Base-by-base conservation (phyloP, 2,888 invertebrate genomes). In the Quadroppia sp. region DNA sequence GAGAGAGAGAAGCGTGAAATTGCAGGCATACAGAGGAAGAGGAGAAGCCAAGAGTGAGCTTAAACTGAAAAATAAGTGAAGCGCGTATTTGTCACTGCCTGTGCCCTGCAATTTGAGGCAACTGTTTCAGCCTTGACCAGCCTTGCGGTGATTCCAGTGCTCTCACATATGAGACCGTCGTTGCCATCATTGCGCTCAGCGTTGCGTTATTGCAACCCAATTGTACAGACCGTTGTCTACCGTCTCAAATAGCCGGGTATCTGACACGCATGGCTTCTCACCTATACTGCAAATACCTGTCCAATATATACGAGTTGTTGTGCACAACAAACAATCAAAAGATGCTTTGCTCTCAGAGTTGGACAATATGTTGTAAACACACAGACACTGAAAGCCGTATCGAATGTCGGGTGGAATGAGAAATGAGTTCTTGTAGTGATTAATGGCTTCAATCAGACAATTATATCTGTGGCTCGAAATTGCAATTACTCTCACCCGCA, bases 121-220 rank as follows among this genome's bases (percentile, higher is more conserved):
- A 64, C 64, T 64, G 64, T 64, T 64, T 64, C 71, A 71, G 42
- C 71, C 71, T 71, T 71, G 71, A 71, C 71, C 71, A 71, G 50
- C 71, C 71, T 71, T 71, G 71, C 71, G 71, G 71, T 42, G 71
- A 36, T 50, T 71, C n/a, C 71, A 50, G 9, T 25, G 40, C 48
- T 30, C 48, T 50, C 71, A 42, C 30, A 30, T 50, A 7, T 50
- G 40, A 50, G 71, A 25, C 40, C 50, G n/a, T 42, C n/a, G 7
- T 71, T 50, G 30, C 30, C 40, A n/a, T 20, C 25, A 28, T 30
- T 71, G 30, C 32, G 13, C 9, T n/a, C 71, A 45, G 32, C 42
- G 17, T n/a, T 71, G 28, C 71, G n/a, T 23, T 36, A 36, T 64
- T 64, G 32, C 17, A 64, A n/a, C 40, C 64, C 64, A 64, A 64